Conservation (phyloP, 2,113 vertebrate genomes). For the Chlorodrepanis virens region DNA sequence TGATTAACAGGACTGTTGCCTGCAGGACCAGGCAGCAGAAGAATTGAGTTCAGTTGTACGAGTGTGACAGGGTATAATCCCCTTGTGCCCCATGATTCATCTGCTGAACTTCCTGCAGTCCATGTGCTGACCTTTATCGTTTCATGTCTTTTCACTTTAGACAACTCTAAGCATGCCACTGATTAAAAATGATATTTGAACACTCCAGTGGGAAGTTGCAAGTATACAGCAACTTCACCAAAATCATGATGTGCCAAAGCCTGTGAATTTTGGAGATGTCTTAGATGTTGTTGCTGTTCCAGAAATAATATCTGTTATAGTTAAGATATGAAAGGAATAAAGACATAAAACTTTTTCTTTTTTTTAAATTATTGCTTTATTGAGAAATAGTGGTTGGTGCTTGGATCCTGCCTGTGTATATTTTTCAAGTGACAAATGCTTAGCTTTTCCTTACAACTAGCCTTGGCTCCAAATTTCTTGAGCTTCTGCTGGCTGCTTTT, state of each 20-base stretch:
- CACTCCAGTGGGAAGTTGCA: background rate
- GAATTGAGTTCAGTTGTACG: background rate
- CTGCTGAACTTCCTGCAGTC: background rate
- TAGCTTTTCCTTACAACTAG: background rate
- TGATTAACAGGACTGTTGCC: background rate
- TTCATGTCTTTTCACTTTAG: background rate
- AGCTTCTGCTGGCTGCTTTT: background rate
- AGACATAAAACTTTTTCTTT: background rate
- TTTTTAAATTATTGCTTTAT: background rate
- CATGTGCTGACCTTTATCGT: accelerated
- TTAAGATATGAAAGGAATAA: background rate
- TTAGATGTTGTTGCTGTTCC: background rate
- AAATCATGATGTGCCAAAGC: background rate
- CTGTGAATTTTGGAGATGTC: background rate
- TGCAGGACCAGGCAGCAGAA: background rate
- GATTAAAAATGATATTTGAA: background rate
- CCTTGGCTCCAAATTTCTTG: background rate
- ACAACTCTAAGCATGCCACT: background rate
- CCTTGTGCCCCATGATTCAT: accelerated
- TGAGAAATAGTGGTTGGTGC: background rate
- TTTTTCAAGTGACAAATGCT: background rate
- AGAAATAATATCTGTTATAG: background rate
- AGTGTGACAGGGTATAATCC: background rate
- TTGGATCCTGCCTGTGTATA: background rate
- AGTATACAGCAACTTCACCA: background rate